These are phyloP conservation scores for Lanius ludovicianus DNA, from an alignment of 2,113 vertebrate species.

Conservation along the genomic window DNA sequence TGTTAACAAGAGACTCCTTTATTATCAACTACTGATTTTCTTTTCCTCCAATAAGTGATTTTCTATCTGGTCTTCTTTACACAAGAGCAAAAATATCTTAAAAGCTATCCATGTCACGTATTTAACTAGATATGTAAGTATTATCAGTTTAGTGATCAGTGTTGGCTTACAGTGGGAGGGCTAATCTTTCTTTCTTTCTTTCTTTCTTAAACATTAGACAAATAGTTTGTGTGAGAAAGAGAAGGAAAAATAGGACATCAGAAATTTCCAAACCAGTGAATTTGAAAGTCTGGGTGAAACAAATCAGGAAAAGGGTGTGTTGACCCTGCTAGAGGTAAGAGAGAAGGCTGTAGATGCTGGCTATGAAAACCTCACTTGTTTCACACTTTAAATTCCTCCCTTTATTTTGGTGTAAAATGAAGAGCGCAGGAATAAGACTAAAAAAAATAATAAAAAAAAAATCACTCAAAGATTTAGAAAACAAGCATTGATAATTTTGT, in stretches of 20 bases:
- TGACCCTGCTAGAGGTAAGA: neutral
- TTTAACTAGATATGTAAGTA: neutral
- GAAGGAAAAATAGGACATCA: neutral
- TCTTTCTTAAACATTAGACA: neutral
- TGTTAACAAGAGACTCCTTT: neutral
- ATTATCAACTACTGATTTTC: neutral
- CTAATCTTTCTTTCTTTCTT: neutral
- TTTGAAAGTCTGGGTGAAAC: neutral
- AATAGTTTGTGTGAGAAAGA: neutral
- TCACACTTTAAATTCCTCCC: neutral
- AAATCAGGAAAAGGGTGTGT: neutral
- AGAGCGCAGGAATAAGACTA: neutral
- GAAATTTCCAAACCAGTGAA: neutral
- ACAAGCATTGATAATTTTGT: neutral
- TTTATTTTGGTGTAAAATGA: neutral
- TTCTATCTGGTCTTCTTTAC: neutral
- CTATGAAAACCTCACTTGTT: neutral
- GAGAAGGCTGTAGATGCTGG: neutral
- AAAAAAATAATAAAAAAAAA: neutral
- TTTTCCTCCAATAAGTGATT: neutral
- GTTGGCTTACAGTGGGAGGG: neutral
- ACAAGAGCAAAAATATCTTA: neutral
- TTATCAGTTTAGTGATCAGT: neutral
- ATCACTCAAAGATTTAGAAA: neutral
- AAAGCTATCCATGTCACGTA: neutral